Evolutionary conservation across 2,797 vertebrate genomes (phyloP), one percentile per base, ranked within the genome.

Genomic region (Huso huso): DNA sequence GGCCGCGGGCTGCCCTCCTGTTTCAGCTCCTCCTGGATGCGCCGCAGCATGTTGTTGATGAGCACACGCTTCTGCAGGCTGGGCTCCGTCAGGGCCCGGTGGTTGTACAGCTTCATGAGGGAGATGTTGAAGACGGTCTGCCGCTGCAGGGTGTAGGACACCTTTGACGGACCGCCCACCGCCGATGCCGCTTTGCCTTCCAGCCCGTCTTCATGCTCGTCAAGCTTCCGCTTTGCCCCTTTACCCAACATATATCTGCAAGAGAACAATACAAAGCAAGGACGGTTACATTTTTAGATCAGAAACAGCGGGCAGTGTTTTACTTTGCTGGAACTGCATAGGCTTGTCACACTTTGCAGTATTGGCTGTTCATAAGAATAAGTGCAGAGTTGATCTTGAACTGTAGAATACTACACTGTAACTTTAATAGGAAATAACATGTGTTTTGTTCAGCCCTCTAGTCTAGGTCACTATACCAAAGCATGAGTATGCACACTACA

Each of bases 111-210:
- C 85, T 99, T 98, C 96, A 99, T 96, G 83, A 99, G 90, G 75
- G 96, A 99, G 93, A 99, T 97, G 92, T 97, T 99, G 91, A 98
- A 98, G 89, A 99, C 95, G 89, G 95, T 96, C 91, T 98, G 96
- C 69, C 95, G 90, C 88, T 99, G 95, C 85, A 99, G 89, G 69
- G 93, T 97, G 91, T 99, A 99, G 11, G 96, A 97, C 82, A 96
- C 94, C 89, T 95, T 96, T 73, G 94, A 97, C 66, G 94, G 90
- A 79, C 93, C 94, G 3, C 88, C 90, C 10, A 89, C 92, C 62
- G 87, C 89, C 72, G 85, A 79, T 90, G 92, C 93, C 87, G 93
- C 82, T 96, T 97, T 96, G 95, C 93, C 92, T 96, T 97, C 96
- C 95, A 98, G 75, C 88, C 93, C 94, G 89, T 96, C 96, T 93